Evolutionary conservation across 2,888 invertebrate species (phyloP).

Genomic region (Amphipyra berbera): DNA sequence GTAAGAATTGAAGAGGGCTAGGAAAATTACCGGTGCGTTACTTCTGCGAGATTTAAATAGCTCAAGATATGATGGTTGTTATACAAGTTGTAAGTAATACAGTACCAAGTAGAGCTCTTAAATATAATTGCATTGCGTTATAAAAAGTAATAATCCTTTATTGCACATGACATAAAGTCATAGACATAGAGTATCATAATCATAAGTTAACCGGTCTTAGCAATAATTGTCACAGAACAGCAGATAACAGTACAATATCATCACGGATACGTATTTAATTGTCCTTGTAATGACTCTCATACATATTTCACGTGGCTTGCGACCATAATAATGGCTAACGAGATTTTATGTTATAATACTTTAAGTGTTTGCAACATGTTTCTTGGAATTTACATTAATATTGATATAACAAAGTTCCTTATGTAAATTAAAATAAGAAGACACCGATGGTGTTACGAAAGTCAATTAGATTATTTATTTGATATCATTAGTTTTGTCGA

Average conservation of each 20-base stretch:
- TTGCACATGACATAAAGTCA: constrained; percentile 18
- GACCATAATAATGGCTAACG: constrained; percentile 23
- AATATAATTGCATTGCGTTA: constrained; percentile 31
- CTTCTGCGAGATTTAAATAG: constrained; percentile 20
- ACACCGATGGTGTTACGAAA: constrained; percentile 11
- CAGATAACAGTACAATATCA: constrained; percentile 45
- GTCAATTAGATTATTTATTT: constrained; percentile 27
- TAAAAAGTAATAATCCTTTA: constrained; percentile 46
- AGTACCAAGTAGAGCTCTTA: constrained; percentile 13
- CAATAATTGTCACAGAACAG: constrained; percentile 43
- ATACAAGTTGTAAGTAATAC: constrained; percentile 15
- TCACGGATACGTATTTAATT: constrained; percentile 45
- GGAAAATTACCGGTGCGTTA: constrained; percentile 19
- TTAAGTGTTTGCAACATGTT: constrained; percentile 11
- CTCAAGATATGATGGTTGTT: constrained; percentile 21
- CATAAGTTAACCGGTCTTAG: constrained; percentile 35
- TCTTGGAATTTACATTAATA: constrained; percentile 18
- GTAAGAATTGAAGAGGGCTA: constrained; percentile 20
- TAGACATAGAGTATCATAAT: constrained; percentile 19
- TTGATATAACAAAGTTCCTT: constrained; percentile 11
- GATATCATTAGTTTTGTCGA: constrained; percentile 13
- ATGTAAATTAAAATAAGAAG: constrained; percentile 23
- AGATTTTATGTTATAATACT: constrained; percentile 32
- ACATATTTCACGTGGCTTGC: constrained; percentile 36
- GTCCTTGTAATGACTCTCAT: constrained; percentile 39